These are phyloP conservation scores for Phylloscopus collybita DNA, from an alignment of 2,797 vertebrate genomes.

Conservation along the genomic window DNA sequence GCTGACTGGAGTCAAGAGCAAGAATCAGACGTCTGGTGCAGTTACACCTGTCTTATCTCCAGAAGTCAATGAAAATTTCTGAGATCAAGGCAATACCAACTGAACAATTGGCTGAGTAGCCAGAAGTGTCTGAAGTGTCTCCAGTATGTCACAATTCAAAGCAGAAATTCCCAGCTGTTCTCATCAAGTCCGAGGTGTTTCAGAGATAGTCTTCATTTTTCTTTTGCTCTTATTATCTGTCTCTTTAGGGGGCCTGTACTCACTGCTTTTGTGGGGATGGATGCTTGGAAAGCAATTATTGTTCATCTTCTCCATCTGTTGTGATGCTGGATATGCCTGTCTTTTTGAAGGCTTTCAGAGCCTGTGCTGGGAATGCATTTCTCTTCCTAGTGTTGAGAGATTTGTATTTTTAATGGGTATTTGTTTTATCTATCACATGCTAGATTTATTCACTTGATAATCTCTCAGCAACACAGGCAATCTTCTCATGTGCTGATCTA, in stretches of 20 bases:
- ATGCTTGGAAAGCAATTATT: constrained; percentile 57
- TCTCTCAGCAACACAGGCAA: neutral
- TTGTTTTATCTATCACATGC: constrained; percentile 61
- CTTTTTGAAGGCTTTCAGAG: constrained; percentile 7
- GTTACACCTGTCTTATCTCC: neutral
- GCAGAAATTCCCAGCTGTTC: neutral
- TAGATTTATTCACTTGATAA: constrained; percentile 61
- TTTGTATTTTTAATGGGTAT: constrained; percentile 64
- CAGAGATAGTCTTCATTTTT: constrained; percentile 1
- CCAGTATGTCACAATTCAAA: neutral
- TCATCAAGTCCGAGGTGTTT: neutral
- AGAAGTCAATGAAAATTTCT: neutral
- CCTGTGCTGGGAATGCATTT: constrained; percentile 20
- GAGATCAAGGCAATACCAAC: neutral
- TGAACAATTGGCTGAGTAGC: neutral
- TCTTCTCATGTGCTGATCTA: constrained; percentile 12
- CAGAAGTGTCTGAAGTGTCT: neutral
- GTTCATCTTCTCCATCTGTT: constrained; percentile 43
- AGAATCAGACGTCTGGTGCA: neutral
- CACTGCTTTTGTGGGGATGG: neutral
- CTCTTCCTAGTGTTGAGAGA: constrained; percentile 15
- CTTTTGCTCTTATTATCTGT: constrained; percentile 24
- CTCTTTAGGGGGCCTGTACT: constrained; percentile 1
- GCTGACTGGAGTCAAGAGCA: neutral
- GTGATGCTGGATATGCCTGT: constrained; percentile 11